phyloP scores from a whole-genome alignment of 2,797 vertebrate species.

The Cynopterus sphinx region DNA sequence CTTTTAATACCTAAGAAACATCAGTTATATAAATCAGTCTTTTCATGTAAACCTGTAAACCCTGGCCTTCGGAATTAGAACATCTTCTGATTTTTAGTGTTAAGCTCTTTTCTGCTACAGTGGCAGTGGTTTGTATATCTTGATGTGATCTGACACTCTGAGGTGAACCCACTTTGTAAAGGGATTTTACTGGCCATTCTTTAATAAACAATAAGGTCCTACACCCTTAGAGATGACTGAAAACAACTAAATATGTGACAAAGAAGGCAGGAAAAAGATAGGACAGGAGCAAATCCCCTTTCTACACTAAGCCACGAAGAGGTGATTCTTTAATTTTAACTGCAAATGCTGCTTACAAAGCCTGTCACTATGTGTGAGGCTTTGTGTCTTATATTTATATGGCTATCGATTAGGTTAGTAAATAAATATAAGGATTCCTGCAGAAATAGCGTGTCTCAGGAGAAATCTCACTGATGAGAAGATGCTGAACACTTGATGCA shows the following conservation, averaged over 20 bases:
- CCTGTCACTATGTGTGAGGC: not conserved
- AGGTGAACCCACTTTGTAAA: not conserved
- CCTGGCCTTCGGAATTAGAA: not conserved
- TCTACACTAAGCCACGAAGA: not conserved
- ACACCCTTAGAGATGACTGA: not conserved
- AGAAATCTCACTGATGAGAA: not conserved
- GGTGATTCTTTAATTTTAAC: not conserved
- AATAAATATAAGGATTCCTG: not conserved
- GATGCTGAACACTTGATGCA: not conserved
- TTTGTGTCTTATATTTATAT: not conserved
- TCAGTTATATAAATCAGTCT: not conserved
- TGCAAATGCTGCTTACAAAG: not conserved
- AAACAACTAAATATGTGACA: not conserved
- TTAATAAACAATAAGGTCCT: not conserved
- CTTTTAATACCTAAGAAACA: not conserved
- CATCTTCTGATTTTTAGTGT: not conserved
- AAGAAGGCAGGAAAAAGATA: not conserved
- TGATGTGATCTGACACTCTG: not conserved
- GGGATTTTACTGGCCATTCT: not conserved
- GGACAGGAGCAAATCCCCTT: not conserved
- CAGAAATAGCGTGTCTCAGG: not conserved
- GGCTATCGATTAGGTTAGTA: constrained; percentile 5
- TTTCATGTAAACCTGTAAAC: not conserved
- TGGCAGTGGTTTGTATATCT: not conserved
- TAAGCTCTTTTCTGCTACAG: not conserved